phyloP scores from a whole-genome alignment of 2,797 vertebrate genomes.

The Delichon dasypus region DNA sequence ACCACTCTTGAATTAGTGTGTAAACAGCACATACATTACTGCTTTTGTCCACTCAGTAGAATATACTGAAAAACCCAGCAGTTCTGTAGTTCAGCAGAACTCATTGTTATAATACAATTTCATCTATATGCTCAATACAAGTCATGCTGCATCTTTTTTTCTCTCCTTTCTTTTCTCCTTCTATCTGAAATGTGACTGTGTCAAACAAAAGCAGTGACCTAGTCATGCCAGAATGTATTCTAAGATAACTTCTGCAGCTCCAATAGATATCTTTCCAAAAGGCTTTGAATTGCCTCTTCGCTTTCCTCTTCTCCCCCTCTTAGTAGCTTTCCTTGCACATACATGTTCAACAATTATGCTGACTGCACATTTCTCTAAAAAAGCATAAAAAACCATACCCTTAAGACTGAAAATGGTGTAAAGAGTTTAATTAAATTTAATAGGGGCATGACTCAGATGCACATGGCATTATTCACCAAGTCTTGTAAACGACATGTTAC shows the following conservation, averaged over 20 bases:
- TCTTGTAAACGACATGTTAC: background rate
- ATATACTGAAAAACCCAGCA: background rate
- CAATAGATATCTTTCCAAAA: background rate
- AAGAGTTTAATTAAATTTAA: slow-evolving; percentile 55
- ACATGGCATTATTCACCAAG: background rate
- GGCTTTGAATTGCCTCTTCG: background rate
- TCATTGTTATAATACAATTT: background rate
- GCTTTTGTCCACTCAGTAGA: background rate
- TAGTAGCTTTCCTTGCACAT: background rate
- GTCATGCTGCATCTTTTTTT: background rate
- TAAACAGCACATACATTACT: background rate
- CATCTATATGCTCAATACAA: background rate
- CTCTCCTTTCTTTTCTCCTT: background rate
- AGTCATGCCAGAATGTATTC: background rate
- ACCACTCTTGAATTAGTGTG: background rate
- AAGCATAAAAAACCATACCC: background rate
- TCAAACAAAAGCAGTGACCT: background rate
- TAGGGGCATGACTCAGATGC: slow-evolving; percentile 4
- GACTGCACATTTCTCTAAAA: background rate
- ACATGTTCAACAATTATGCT: background rate
- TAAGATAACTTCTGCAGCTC: background rate
- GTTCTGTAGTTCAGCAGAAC: background rate
- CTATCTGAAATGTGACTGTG: background rate
- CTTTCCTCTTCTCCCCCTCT: background rate
- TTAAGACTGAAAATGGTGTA: background rate